Evolutionary conservation across 1,140 invertebrate genomes (phyloP).

Genomic region (Tachypleus tridentatus): DNA sequence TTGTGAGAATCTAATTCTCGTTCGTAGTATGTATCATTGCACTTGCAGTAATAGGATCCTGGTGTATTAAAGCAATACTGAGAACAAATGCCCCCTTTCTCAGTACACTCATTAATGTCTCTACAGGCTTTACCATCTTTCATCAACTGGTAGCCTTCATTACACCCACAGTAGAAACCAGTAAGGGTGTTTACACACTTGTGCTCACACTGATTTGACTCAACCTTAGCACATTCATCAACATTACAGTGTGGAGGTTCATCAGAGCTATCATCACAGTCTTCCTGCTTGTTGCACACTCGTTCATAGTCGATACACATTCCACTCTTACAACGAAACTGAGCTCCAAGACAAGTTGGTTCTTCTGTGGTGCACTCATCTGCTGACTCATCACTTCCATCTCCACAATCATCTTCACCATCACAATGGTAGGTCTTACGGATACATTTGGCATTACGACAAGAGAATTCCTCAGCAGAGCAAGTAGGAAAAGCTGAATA

Average conservation of each 20-base stretch:
- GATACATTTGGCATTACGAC: slow-evolving; percentile 35
- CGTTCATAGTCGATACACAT: slow-evolving; percentile 67
- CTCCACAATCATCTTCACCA: slow-evolving; percentile 33
- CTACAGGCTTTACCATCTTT: slow-evolving; percentile 36
- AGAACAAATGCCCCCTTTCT: slow-evolving; percentile 79
- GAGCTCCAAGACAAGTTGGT: slow-evolving; percentile 41
- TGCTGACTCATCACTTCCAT: slow-evolving; percentile 38
- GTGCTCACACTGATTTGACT: slow-evolving; percentile 88
- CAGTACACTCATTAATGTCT: slow-evolving; percentile 89
- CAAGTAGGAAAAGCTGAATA: slow-evolving; percentile 28
- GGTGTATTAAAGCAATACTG: slow-evolving; percentile 92
- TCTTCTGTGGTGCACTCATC: slow-evolving; percentile 39
- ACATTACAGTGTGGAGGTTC: slow-evolving; percentile 89
- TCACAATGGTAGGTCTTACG: slow-evolving; percentile 24
- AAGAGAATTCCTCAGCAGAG: slow-evolving; percentile 33
- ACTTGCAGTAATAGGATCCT: slow-evolving; percentile 92
- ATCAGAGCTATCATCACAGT: slow-evolving; percentile 86
- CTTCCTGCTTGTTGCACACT: slow-evolving; percentile 87
- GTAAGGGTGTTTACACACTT: slow-evolving; percentile 87
- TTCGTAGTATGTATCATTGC: slow-evolving; percentile 84
- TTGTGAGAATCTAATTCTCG: slow-evolving; percentile 68
- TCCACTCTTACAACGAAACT: slow-evolving; percentile 47
- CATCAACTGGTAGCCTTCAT: slow-evolving; percentile 70
- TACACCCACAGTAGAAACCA: slow-evolving; percentile 88
- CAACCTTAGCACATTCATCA: slow-evolving; percentile 82